Base-by-base conservation (phyloP, 1,140 invertebrate genomes). In the Archivesica marissinica region DNA sequence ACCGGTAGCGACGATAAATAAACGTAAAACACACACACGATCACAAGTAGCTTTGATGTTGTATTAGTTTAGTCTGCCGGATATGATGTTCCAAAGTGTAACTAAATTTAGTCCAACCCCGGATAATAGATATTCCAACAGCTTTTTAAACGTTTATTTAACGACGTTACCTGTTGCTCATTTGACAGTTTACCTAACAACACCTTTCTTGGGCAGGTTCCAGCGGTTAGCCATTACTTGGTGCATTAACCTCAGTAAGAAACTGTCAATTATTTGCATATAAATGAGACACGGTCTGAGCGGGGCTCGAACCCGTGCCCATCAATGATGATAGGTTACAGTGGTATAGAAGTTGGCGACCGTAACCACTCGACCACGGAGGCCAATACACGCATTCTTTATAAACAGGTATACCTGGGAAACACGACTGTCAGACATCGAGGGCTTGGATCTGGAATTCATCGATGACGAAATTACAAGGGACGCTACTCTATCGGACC, bases 321-420 rank as follows among this genome's bases (percentile, higher is more conserved):
- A 7, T 9, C 17, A 47, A 9, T 7, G 17, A 47, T 9, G 44
- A 9, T 47, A 47, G 44, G 17, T 9, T 9, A 47, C 17, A 47
- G 7, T 47, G 44, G 7, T 17, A 7, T 47, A 9, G 44, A 47
- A 9, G 44, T 7, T 17, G 17, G 17, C 7, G 44, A 47, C 7
- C 7, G 17, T 11, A 59, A 11, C n/a, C 20, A 13, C 9, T 59
- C n/a, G 20, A 11, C 23, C 23, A n/a, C 28, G 23, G 6, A 28
- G 6, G n/a, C n/a, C n/a, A 11, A 59, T 59, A 28, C 54, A 59
- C 23, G 23, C n/a, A 50, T 61, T 96, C 91, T 96, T 97, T 0
- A 97, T 97, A 88, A 97, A 96, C 85, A 98, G 95, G 92, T 97
- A 96, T 76, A 96, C 95, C 90, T 96, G 96, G 84, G 30, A 80